A percentile compares a stretch with the other conserved stretches of the same genome.
phyloP scores from a whole-genome alignment of 2,888 invertebrate genomes.

The Cheilosia urbana region DNA sequence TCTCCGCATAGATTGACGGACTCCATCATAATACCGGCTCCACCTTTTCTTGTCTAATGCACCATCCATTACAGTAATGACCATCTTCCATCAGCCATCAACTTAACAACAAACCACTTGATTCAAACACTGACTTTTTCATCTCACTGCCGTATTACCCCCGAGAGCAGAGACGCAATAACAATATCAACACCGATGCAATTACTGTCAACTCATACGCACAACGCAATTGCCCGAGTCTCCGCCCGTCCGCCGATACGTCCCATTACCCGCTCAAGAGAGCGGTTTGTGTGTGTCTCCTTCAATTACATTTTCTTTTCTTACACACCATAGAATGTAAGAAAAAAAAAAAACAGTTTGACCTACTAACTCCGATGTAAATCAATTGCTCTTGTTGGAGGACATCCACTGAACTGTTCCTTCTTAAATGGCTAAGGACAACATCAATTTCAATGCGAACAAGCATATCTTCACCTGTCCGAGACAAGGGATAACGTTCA shows the following conservation, averaged over 20 bases:
- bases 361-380: conserved; percentile 61
- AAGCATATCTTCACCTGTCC: conserved; percentile 21
- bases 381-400: conserved; percentile 47
- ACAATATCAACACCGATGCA: conserved; percentile 52
- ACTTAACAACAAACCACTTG: conserved; percentile 51
- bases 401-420: conserved; percentile 3
- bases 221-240: conserved; percentile 41
- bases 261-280: conserved; percentile 42
- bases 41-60: conserved; percentile 5
- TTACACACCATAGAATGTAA: not conserved
- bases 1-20: too few relatives aligned
- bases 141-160: conserved; percentile 27
- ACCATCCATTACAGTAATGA: conserved; percentile 53
- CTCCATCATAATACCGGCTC: conserved; percentile 5
- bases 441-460: conserved; percentile 46
- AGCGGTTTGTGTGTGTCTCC: conserved; percentile 14
- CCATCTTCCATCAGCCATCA: conserved; percentile 54
- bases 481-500: conserved; percentile 32
- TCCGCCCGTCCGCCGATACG: conserved; percentile 15
- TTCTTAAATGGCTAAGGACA: conserved; percentile 20
- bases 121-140: conserved; percentile 53
- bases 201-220: conserved; percentile 64
- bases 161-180: conserved; percentile 45
- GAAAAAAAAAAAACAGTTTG: conserved; percentile 48
- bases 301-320: conserved; percentile 53